These are phyloP conservation scores for Nemotelus nigrinus DNA, from an alignment of 2,888 invertebrate species.

Conservation along the genomic window DNA sequence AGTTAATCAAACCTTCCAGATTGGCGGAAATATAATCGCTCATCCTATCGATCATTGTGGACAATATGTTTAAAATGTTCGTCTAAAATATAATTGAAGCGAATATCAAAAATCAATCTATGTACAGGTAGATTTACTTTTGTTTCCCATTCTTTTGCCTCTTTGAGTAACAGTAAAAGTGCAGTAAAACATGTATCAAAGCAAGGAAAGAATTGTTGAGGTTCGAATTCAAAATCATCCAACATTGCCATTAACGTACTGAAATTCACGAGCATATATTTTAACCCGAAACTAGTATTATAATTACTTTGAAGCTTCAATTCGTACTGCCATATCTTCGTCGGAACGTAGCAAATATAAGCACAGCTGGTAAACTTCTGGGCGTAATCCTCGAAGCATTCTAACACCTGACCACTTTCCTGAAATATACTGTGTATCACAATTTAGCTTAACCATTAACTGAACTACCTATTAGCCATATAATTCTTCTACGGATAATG, in stretches of 20 bases:
- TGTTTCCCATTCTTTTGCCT: constrained; percentile 90
- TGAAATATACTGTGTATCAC: not conserved
- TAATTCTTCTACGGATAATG: constrained; percentile 84
- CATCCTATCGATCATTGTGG: constrained; percentile 88
- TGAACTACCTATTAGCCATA: constrained; percentile 76
- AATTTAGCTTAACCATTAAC: constrained; percentile 2
- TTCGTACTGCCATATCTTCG: constrained; percentile 89
- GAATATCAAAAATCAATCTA: constrained; percentile 16
- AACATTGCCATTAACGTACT: constrained; percentile 81
- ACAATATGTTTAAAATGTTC: constrained; percentile 90
- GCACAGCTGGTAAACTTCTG: constrained; percentile 81
- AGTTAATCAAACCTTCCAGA: constrained; percentile 77
- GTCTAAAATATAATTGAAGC: constrained; percentile 67
- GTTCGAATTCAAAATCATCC: constrained; percentile 92
- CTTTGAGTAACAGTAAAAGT: constrained; percentile 84
- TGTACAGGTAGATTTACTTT: constrained; percentile 69
- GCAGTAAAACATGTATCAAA: constrained; percentile 81
- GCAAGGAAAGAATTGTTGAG: constrained; percentile 86
- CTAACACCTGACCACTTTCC: constrained; percentile 82
- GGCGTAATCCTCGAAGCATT: constrained; percentile 80
- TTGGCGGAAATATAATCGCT: constrained; percentile 76
- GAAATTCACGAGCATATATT: no score
- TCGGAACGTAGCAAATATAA: constrained; percentile 76
- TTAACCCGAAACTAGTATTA: not conserved
- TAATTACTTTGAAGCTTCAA: constrained; percentile 78